Conservation (phyloP, 2,113 vertebrate genomes). For the Trichomycterus rosablanca region DNA sequence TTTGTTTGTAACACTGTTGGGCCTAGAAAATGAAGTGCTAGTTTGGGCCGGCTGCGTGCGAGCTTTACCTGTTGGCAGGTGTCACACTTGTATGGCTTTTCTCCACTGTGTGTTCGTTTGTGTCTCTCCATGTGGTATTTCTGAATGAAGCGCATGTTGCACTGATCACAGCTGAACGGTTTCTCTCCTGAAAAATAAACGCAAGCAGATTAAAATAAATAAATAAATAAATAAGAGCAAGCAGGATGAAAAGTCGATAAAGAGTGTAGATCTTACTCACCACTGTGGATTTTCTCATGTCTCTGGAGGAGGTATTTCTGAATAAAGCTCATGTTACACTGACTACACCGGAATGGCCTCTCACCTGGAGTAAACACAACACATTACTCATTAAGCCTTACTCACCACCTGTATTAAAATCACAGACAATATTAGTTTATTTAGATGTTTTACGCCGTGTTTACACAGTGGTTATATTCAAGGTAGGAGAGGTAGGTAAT, state of each 20-base stretch:
- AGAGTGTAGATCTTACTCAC: conserved; percentile 54
- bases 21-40: too few species aligned
- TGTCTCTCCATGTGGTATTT: conserved; percentile 99
- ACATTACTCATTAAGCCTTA: too few species aligned
- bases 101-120: conserved; percentile 98
- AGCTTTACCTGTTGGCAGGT: conserved; percentile 88
- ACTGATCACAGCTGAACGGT: conserved; percentile 96
- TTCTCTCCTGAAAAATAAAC: conserved; percentile 79
- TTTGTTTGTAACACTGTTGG: too few species aligned
- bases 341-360: conserved; percentile 93
- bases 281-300: conserved; percentile 96
- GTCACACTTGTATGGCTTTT: conserved; percentile 99
- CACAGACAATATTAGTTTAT: too few species aligned
- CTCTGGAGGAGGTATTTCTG: conserved; percentile 97
- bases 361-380: conserved; percentile 66
- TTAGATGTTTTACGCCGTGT: too few species aligned
- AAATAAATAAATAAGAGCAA: background rate
- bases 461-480: too few species aligned
- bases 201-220: background rate
- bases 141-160: conserved; percentile 99
- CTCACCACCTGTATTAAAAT: too few species aligned
- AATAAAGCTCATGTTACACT: conserved; percentile 99
- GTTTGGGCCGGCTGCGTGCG: too few species aligned
- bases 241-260: background rate
- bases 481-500: too few species aligned